Percentiles rank a stretch among this genome's conserved stretches.
These are phyloP conservation scores for Oncorhynchus kisutch DNA, from an alignment of 2,113 vertebrate species.

Conservation along the genomic window DNA sequence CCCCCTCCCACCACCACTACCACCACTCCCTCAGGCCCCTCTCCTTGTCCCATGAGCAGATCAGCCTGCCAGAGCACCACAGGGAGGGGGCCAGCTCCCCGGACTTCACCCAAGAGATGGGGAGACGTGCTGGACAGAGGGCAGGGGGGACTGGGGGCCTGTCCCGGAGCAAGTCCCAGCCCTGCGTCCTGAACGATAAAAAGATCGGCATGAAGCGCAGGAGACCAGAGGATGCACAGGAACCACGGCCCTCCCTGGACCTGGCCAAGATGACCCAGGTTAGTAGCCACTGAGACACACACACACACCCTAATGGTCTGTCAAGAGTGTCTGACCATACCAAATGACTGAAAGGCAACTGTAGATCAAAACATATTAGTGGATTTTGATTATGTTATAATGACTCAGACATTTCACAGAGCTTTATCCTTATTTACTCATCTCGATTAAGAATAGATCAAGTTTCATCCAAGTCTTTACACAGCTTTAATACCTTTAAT, in stretches of 20 bases:
- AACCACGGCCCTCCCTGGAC: constrained; percentile 87
- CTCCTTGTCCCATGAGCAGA: constrained; percentile 84
- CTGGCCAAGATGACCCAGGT: constrained; percentile 96
- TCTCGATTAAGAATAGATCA: constrained; percentile 13
- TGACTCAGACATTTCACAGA: constrained; percentile 20
- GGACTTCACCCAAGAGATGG: constrained; percentile 82
- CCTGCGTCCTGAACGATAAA: constrained; percentile 87
- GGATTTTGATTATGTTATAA: too few species aligned
- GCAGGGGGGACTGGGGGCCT: constrained; percentile 62
- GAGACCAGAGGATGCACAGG: constrained; percentile 81
- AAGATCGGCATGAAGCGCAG: constrained; percentile 85
- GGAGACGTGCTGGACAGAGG: constrained; percentile 65
- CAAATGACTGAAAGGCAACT: too few species aligned
- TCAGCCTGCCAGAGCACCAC: constrained; percentile 78
- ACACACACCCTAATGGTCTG: neutral
- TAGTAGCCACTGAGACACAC: constrained; percentile 48
- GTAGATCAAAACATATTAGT: too few species aligned
- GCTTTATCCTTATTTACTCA: constrained; percentile 17
- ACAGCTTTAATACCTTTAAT: constrained; percentile 23
- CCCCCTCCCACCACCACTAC: constrained; percentile 63
- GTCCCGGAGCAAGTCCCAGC: constrained; percentile 86
- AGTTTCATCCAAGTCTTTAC: neutral
- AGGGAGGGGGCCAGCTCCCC: constrained; percentile 81
- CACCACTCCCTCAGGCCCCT: constrained; percentile 72
- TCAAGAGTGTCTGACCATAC: too few species aligned